phyloP scores from a whole-genome alignment of 1,140 invertebrate genomes.

The Zeugodacus cucurbitae region DNA sequence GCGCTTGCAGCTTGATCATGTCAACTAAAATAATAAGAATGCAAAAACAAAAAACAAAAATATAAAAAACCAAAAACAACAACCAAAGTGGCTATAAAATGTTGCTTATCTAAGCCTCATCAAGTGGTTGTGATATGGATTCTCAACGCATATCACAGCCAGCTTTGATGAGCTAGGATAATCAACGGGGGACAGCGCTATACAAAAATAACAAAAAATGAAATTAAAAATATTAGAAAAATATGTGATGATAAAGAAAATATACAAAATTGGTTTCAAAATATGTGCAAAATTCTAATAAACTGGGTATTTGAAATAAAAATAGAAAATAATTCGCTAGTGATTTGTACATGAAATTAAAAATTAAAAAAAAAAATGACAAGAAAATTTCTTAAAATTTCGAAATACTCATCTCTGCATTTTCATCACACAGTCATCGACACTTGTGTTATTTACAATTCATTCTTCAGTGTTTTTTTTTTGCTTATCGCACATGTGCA shows the following conservation, averaged over 20 bases:
- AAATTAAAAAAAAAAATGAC: background rate
- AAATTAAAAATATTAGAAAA: background rate
- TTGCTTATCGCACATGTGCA: background rate
- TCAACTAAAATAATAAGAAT: background rate
- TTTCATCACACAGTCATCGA: background rate
- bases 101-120: constrained; percentile 68
- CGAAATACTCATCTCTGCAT: background rate
- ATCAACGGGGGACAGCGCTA: constrained; percentile 62
- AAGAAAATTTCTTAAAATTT: background rate
- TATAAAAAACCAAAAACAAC: background rate
- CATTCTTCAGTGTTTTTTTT: background rate
- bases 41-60: background rate
- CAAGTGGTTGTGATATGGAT: constrained; percentile 86
- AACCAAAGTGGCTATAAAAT: constrained; percentile 46
- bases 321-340: background rate
- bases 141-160: constrained; percentile 85
- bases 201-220: background rate
- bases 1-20: constrained; percentile 5
- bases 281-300: background rate
- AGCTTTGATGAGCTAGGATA: constrained; percentile 88
- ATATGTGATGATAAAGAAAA: background rate
- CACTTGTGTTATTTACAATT: background rate
- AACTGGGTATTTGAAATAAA: too few relatives aligned
- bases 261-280: background rate
- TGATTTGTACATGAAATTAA: background rate